Percentiles rank a stretch among this genome's conserved stretches.
phyloP scores from a whole-genome alignment of 2,888 invertebrate species.

The Meiosimyza platycephala region DNA sequence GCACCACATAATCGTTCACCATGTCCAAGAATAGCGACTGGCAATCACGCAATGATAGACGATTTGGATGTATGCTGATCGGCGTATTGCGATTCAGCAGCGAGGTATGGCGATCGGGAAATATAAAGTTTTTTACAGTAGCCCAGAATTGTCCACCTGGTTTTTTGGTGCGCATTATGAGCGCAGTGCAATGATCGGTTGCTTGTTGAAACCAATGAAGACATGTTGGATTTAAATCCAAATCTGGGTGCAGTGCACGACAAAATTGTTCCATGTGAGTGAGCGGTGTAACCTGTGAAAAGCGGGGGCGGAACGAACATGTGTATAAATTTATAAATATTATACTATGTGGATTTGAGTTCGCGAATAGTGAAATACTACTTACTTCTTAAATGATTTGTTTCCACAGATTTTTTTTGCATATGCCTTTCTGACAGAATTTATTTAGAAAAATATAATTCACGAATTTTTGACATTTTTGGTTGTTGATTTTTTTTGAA shows the following conservation, averaged over 20 bases:
- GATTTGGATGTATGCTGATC: constrained; percentile 47
- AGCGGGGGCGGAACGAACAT: background rate
- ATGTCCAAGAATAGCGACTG: constrained; percentile 48
- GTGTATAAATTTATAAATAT: no score
- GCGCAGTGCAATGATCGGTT: constrained; percentile 45
- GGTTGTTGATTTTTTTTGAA: constrained; percentile 2
- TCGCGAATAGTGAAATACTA: background rate
- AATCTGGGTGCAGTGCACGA: constrained; percentile 42
- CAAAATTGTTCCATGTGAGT: constrained; percentile 49
- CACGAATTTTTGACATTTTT: constrained; percentile 24
- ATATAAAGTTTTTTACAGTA: constrained; percentile 48
- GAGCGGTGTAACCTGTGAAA: background rate
- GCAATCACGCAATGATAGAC: constrained; percentile 46
- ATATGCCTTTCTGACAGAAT: constrained; percentile 38
- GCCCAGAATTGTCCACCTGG: constrained; percentile 46
- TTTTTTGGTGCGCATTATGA: constrained; percentile 31
- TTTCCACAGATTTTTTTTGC: constrained; percentile 30
- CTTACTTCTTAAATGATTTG: constrained; percentile 35
- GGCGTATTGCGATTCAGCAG: constrained; percentile 46
- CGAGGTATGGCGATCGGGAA: constrained; percentile 45
- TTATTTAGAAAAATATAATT: constrained; percentile 27
- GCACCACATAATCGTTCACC: constrained; percentile 48
- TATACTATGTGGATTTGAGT: background rate
- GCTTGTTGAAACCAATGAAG: constrained; percentile 51
- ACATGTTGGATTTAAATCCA: constrained; percentile 45